Conservation (phyloP, 1,140 invertebrate species). For the Zaprionus gabonicus region DNA sequence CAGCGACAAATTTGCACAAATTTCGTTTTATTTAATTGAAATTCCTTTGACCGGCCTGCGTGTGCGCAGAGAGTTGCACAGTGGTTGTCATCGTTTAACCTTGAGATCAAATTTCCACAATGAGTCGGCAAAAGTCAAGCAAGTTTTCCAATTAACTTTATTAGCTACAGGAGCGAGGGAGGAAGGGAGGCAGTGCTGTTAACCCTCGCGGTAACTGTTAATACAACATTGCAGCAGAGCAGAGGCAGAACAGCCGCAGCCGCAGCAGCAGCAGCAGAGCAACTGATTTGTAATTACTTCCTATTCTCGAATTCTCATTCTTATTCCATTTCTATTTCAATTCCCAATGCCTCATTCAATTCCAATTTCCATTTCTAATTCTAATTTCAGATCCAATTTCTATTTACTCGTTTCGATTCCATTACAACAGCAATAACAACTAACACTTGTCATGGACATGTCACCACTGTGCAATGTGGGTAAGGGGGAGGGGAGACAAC, state of each 20-base stretch:
- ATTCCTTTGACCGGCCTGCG: conserved; percentile 55
- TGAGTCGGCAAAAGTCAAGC: neutral
- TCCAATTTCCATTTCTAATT: too few species aligned
- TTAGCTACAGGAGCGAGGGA: neutral
- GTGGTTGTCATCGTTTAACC: conserved; percentile 17
- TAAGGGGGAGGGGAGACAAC: neutral
- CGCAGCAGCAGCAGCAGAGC: too few species aligned
- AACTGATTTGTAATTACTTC: neutral
- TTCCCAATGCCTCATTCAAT: too few species aligned
- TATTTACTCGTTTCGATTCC: too few species aligned
- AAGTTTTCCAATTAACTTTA: conserved; percentile 1
- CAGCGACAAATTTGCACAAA: conserved; percentile 61
- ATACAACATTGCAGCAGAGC: neutral
- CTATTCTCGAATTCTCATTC: neutral
- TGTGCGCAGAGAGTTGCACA: conserved; percentile 35
- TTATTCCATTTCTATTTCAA: too few species aligned
- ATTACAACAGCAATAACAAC: too few species aligned
- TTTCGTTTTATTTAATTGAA: conserved; percentile 69
- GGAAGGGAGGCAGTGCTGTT: neutral
- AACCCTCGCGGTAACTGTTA: neutral
- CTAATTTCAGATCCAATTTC: too few species aligned
- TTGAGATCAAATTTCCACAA: conserved; percentile 8
- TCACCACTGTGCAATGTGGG: conserved; percentile 25
- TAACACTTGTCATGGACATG: conserved; percentile 11
- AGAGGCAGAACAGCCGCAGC: too few species aligned